These are phyloP conservation scores for Calameuta pallipes DNA, from an alignment of 2,888 invertebrate species.

Conservation along the genomic window DNA sequence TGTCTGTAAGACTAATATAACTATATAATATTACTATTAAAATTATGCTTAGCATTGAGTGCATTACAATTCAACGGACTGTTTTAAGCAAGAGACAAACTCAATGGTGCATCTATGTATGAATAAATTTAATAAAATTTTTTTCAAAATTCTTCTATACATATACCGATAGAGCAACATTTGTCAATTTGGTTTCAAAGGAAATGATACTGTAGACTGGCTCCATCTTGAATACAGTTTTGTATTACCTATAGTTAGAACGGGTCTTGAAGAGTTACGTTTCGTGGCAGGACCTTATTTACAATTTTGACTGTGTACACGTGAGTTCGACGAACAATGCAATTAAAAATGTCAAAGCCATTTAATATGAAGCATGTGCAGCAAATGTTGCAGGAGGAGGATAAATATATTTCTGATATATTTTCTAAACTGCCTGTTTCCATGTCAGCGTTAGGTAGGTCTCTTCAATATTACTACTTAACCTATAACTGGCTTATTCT, in stretches of 20 bases:
- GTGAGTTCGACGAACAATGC: conserved; percentile 44
- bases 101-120: background rate
- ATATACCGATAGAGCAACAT: background rate
- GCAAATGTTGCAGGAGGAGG: conserved; percentile 69
- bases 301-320: conserved; percentile 16
- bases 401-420: conserved; percentile 71
- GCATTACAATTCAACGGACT: background rate
- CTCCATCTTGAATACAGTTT: background rate
- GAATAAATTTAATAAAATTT: background rate
- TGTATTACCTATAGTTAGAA: background rate
- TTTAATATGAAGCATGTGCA: conserved; percentile 60
- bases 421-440: conserved; percentile 72
- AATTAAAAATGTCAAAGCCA: conserved; percentile 54
- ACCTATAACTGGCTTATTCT: conserved; percentile 26
- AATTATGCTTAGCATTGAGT: background rate
- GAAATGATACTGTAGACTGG: background rate
- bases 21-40: background rate
- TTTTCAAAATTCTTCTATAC: background rate
- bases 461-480: conserved; percentile 19
- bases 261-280: background rate
- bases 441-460: conserved; percentile 65
- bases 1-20: background rate
- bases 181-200: background rate
- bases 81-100: background rate
- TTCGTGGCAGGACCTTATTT: conserved; percentile 8